These are phyloP conservation scores for Donacobius atricapilla DNA, from an alignment of 2,113 vertebrate species.

Conservation along the genomic window DNA sequence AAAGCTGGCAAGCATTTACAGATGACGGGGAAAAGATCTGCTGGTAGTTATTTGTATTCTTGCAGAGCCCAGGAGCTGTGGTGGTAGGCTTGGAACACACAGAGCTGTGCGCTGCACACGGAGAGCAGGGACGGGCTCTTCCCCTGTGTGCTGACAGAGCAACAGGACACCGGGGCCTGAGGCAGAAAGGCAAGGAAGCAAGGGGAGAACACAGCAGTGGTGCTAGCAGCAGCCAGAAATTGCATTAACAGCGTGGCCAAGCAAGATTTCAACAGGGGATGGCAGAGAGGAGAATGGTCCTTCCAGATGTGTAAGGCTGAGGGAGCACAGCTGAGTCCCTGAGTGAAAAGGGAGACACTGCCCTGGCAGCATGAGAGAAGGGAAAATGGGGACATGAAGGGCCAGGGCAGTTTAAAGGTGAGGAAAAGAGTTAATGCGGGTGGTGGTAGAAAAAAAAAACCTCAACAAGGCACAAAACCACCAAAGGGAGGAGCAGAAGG, in stretches of 20 bases:
- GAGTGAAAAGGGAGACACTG: neutral
- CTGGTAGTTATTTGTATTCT: neutral
- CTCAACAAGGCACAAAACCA: neutral
- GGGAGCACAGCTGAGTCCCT: neutral
- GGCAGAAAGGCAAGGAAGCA: neutral
- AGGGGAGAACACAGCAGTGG: neutral
- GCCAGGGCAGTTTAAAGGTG: neutral
- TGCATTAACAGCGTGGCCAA: neutral
- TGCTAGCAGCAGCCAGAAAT: neutral
- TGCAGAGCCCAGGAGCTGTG: neutral
- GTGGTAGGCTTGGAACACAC: neutral
- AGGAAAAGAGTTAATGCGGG: neutral
- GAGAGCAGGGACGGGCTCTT: neutral
- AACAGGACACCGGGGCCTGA: neutral
- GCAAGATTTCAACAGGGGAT: neutral
- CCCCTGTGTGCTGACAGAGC: rapidly evolving
- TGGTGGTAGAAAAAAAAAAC: neutral
- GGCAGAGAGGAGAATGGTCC: neutral
- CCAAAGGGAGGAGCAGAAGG: neutral
- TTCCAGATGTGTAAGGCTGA: neutral
- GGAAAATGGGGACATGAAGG: neutral
- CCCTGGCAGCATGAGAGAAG: neutral
- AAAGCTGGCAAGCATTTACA: neutral
- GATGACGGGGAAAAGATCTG: neutral
- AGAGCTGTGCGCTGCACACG: rapidly evolving